Base-by-base conservation (phyloP, 2,797 vertebrate genomes). In the Ammospiza maritima region DNA sequence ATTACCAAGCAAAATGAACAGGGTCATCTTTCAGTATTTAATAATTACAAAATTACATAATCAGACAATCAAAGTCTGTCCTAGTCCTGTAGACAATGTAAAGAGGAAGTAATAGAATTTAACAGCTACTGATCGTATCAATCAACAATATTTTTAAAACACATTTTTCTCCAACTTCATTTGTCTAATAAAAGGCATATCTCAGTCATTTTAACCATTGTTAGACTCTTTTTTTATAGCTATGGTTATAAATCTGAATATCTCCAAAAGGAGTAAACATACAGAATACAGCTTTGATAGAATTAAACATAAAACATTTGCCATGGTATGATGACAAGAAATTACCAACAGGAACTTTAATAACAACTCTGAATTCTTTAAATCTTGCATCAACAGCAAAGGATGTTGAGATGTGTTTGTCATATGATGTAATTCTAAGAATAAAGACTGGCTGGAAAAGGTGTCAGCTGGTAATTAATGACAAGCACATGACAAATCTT, bases 401-500 rank as follows among this genome's bases (percentile, higher is more conserved):
- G 77, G 79, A 94, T 78, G 75, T 71, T 88, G 78, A 92, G 50
- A 58, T 32, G 62, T 77, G 67, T 72, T 60, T 85, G 88, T 65
- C 84, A 84, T 70, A 36, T 78, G 44, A 78, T 50, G 79, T 61
- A 93, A 87, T 92, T 93, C 69, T 53, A 93, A 76, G 92, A 94
- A 86, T 65, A 96, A 96, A 95, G 77, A 93, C 78, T 84, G 76
- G 11, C 89, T 93, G 86, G 73, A 96, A 95, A 92, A 92, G 92
- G 85, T 95, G 95, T 91, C 67, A 95, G 36, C 64, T 42, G 50
- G 76, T 93, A 94, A 97, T 89, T 94, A 97, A 94, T 89, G n/a
- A 81, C 51, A 79, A 82, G 36, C 11, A 61, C 19, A 74, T 76
- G 64, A 87, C 67, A 93, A 89, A 79, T 73, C 45, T 70, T 48